Conservation (phyloP, 1,140 invertebrate genomes). For the Thaumetopoea pityocampa region DNA sequence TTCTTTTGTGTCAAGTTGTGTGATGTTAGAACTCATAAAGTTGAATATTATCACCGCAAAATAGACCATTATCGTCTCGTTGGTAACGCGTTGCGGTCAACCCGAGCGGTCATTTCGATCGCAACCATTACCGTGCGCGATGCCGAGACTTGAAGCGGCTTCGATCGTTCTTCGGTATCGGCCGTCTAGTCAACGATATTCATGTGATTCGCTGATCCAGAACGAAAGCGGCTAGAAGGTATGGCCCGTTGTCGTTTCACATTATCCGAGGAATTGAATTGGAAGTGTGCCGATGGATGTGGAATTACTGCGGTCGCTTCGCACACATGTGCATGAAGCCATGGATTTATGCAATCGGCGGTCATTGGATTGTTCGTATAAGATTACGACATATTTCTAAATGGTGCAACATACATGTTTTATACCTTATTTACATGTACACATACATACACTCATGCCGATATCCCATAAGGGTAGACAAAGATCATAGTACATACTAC, state of each 20-base stretch:
- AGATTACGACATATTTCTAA: conserved; percentile 34
- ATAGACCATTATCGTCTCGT: conserved; percentile 59
- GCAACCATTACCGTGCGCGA: conserved; percentile 51
- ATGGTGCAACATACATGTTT: conserved; percentile 4
- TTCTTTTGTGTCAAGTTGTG: conserved; percentile 17
- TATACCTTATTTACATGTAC: background rate
- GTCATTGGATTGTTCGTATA: conserved; percentile 45
- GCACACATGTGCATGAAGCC: conserved; percentile 55
- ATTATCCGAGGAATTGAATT: conserved; percentile 61
- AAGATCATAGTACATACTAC: no score
- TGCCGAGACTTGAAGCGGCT: conserved; percentile 38
- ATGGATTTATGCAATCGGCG: conserved; percentile 60
- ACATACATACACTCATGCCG: background rate
- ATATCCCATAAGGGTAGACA: no score
- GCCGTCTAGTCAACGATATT: conserved; percentile 40
- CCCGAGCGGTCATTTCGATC: conserved; percentile 53
- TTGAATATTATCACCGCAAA: conserved; percentile 38
- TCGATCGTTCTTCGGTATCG: conserved; percentile 33
- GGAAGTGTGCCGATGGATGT: conserved; percentile 59
- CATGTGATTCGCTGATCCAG: conserved; percentile 37
- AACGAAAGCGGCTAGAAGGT: conserved; percentile 40
- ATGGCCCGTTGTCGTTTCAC: conserved; percentile 53
- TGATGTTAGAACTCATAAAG: conserved; percentile 41
- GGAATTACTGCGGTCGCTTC: conserved; percentile 61
- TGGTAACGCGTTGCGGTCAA: conserved; percentile 59